Conservation (phyloP, 2,888 invertebrate genomes). For the Cataglyphis altisquamis region DNA sequence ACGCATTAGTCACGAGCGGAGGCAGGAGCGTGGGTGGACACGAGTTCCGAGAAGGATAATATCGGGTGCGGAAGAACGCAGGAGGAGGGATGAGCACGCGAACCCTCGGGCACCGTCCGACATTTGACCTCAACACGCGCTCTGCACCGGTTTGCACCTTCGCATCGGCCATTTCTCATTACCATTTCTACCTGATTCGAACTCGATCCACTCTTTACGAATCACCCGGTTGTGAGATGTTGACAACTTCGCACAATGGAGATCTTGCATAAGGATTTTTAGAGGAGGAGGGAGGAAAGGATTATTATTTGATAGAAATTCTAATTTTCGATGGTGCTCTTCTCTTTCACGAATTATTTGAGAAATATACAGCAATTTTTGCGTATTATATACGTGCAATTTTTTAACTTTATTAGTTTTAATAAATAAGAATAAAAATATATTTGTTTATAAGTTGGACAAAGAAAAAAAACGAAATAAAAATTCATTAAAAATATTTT, state of each 20-base stretch:
- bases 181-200: constrained; percentile 68
- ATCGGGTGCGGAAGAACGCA: constrained; percentile 57
- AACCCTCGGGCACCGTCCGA: constrained; percentile 84
- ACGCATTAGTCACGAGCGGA: constrained; percentile 57
- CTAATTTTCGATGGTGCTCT: background rate
- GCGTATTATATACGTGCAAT: background rate
- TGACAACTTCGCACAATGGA: constrained; percentile 23
- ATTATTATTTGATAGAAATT: background rate
- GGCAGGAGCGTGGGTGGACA: constrained; percentile 68
- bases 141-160: constrained; percentile 73
- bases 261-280: background rate
- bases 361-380: background rate
- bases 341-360: background rate
- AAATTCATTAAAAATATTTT: background rate
- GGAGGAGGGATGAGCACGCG: constrained; percentile 80
- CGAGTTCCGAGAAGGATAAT: constrained; percentile 60
- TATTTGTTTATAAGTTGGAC: background rate
- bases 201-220: constrained; percentile 64
- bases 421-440: background rate
- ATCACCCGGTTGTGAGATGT: constrained; percentile 37
- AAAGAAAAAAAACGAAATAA: too few relatives aligned
- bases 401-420: background rate
- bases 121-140: constrained; percentile 85
- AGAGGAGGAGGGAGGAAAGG: too few relatives aligned
- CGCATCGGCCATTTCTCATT: constrained; percentile 54